Percentiles rank a stretch among this genome's conserved stretches.
These are phyloP conservation scores for Coccyzus lansbergi DNA, from an alignment of 2,797 vertebrate genomes.

Conservation along the genomic window DNA sequence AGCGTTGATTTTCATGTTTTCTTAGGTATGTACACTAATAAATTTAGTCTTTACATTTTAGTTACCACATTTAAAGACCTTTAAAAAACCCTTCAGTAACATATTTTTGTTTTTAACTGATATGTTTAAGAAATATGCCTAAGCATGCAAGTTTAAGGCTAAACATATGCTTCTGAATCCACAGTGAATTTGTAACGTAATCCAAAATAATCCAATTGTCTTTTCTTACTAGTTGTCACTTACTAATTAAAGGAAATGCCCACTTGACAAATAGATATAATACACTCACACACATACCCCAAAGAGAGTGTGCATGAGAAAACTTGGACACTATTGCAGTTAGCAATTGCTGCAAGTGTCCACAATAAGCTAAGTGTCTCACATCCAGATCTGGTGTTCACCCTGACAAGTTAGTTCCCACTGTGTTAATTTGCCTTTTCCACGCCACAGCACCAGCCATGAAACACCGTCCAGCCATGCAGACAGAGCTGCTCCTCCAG, in stretches of 20 bases:
- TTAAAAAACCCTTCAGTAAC: constrained; percentile 2
- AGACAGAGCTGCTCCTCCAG: background rate
- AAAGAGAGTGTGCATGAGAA: background rate
- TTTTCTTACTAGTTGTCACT: background rate
- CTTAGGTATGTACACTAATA: background rate
- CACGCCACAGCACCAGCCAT: background rate
- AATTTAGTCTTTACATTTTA: constrained; percentile 22
- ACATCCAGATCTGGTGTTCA: background rate
- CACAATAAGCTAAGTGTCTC: background rate
- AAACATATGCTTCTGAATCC: background rate
- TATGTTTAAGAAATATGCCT: background rate
- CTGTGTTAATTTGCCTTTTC: background rate
- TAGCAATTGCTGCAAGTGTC: background rate
- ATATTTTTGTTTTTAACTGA: background rate
- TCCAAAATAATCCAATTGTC: constrained; percentile 2
- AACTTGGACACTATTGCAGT: background rate
- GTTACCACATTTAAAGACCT: constrained; percentile 18
- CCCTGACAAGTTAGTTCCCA: background rate
- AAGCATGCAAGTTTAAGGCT: background rate
- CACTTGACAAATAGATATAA: background rate
- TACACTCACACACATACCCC: background rate
- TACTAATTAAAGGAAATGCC: background rate
- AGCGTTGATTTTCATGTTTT: constrained; percentile 26
- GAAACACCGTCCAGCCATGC: background rate
- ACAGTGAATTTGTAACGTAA: background rate